phyloP scores from a whole-genome alignment of 2,113 vertebrate genomes.

The Chamaetylas fuelleborni region DNA sequence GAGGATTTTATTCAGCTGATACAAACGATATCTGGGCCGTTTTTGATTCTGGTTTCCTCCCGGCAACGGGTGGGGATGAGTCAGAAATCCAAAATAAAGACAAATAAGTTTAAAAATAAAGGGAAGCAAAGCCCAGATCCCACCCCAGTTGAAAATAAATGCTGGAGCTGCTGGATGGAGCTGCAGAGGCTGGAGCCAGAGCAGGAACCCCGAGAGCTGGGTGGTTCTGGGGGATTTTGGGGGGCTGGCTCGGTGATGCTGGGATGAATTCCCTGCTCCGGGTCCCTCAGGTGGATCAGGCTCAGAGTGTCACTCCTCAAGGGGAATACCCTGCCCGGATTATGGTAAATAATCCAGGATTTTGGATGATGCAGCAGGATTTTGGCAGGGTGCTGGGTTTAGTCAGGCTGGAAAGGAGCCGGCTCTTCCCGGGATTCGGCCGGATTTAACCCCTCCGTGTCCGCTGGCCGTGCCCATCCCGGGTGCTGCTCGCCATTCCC shows the following conservation, averaged over 20 bases:
- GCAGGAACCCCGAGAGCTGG: neutral
- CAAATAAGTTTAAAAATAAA: neutral
- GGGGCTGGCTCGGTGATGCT: neutral
- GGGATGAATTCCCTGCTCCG: rapidly evolving
- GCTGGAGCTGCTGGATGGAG: neutral
- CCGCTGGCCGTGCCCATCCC: neutral
- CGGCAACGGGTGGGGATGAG: constrained; percentile 6
- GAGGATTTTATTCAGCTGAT: neutral
- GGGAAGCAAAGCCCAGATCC: neutral
- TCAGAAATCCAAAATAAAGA: constrained; percentile 33
- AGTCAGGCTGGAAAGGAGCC: neutral
- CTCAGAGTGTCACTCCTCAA: rapidly evolving
- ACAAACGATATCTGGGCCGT: neutral
- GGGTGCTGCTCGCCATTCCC: rapidly evolving
- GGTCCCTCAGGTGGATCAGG: neutral
- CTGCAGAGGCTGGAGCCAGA: neutral
- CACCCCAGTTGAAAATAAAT: neutral
- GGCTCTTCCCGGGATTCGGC: neutral
- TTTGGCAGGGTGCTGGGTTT: neutral
- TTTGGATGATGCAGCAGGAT: neutral
- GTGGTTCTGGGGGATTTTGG: neutral
- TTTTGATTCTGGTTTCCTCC: constrained; percentile 20
- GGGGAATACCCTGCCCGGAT: rapidly evolving
- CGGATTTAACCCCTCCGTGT: neutral
- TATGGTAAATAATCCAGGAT: rapidly evolving